phyloP scores from a whole-genome alignment of 2,797 vertebrate species.

The Oreochromis mossambicus region DNA sequence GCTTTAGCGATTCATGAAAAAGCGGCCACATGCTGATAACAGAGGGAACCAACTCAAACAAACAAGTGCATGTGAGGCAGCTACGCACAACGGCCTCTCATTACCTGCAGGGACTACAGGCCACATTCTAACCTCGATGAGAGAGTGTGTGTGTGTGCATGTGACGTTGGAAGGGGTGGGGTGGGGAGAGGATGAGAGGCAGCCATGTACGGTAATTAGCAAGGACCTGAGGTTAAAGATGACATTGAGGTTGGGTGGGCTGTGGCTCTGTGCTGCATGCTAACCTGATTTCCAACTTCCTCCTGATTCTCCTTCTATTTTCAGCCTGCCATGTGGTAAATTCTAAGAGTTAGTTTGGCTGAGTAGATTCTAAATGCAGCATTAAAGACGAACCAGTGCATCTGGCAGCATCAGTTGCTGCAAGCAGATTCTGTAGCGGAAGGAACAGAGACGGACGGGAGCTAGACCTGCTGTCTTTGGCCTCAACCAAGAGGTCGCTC shows the following conservation, averaged over 20 bases:
- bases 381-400: neutral
- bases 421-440: neutral
- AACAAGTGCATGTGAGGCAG: neutral
- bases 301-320: slow-evolving; percentile 27
- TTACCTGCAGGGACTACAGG: slow-evolving; percentile 40
- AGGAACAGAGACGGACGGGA: neutral
- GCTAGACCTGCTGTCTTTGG: neutral
- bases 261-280: slow-evolving; percentile 7
- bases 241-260: slow-evolving; percentile 20
- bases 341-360: neutral
- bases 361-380: neutral
- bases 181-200: neutral
- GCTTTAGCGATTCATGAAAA: neutral
- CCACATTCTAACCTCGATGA: slow-evolving; percentile 34
- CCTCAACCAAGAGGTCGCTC: neutral
- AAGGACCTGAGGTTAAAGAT: slow-evolving; percentile 45
- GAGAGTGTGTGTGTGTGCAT: neutral
- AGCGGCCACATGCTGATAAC: slow-evolving; percentile 21
- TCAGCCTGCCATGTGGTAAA: neutral
- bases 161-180: neutral
- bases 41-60: neutral
- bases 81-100: slow-evolving; percentile 26
- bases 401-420: neutral
- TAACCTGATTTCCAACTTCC: slow-evolving; percentile 51
- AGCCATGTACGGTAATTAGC: slow-evolving; percentile 40